phyloP scores from a whole-genome alignment of 1,140 invertebrate species.

The Trinorchestia longiramus region DNA sequence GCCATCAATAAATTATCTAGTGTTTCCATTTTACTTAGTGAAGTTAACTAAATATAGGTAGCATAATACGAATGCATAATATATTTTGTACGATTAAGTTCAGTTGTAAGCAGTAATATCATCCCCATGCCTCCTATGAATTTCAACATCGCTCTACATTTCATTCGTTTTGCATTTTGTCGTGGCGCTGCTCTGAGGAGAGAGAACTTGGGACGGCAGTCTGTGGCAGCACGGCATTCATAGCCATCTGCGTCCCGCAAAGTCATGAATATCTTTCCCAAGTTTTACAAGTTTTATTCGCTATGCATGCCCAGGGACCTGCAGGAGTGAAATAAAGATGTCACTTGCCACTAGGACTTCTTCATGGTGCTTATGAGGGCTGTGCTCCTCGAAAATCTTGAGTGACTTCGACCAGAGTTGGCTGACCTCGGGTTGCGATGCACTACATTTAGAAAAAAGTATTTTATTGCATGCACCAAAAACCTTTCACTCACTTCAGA shows the following conservation, averaged over 20 bases:
- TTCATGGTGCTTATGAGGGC: neutral
- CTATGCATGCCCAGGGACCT: neutral
- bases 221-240: neutral
- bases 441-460: neutral
- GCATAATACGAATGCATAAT: neutral
- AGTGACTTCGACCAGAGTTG: neutral
- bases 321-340: constrained; percentile 7
- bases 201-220: neutral
- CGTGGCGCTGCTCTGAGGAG: neutral
- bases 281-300: constrained; percentile 9
- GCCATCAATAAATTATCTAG: no score
- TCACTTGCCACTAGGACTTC: constrained; percentile 6
- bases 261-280: neutral
- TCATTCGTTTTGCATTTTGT: neutral
- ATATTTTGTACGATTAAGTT: neutral
- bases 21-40: no score
- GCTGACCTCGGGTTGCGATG: neutral
- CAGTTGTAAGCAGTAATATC: neutral
- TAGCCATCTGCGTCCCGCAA: neutral
- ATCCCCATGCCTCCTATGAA: neutral
- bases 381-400: neutral
- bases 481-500: neutral
- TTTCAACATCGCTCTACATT: neutral
- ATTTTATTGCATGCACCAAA: no score
- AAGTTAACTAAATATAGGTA: neutral